These are phyloP conservation scores for Venturia canescens DNA, from an alignment of 1,140 invertebrate genomes.

Conservation along the genomic window DNA sequence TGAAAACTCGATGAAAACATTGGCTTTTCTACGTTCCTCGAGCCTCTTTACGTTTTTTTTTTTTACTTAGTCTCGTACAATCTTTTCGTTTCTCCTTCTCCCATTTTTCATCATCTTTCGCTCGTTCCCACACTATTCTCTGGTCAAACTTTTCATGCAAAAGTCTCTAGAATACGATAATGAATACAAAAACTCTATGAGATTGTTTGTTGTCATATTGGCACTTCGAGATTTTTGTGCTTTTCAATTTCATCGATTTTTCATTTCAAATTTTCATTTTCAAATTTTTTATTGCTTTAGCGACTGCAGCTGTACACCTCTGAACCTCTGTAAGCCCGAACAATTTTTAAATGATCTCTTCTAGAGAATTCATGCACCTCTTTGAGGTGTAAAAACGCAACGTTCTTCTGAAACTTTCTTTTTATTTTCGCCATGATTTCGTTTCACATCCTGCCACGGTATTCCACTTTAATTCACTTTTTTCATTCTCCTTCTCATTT, in stretches of 20 bases:
- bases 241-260: too few relatives aligned
- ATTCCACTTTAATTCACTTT: conserved; percentile 2
- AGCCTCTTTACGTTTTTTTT: not conserved
- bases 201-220: too few relatives aligned
- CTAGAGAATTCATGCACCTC: too few relatives aligned
- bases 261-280: too few relatives aligned
- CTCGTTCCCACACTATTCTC: too few relatives aligned
- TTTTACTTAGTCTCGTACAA: not conserved
- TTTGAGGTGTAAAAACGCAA: too few relatives aligned
- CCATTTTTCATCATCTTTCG: not conserved
- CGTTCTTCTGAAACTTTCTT: not conserved
- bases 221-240: too few relatives aligned
- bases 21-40: conserved; percentile 25
- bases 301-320: too few relatives aligned
- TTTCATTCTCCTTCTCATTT: conserved; percentile 24
- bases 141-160: not conserved
- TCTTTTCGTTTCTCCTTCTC: conserved; percentile 2
- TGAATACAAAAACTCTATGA: not conserved
- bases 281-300: too few relatives aligned
- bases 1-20: conserved; percentile 52
- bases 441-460: not conserved
- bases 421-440: conserved; percentile 14
- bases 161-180: not conserved
- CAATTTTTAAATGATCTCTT: too few relatives aligned
- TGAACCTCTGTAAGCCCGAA: too few relatives aligned